phyloP scores from a whole-genome alignment of 2,113 vertebrate genomes.

The Raja brachyura region DNA sequence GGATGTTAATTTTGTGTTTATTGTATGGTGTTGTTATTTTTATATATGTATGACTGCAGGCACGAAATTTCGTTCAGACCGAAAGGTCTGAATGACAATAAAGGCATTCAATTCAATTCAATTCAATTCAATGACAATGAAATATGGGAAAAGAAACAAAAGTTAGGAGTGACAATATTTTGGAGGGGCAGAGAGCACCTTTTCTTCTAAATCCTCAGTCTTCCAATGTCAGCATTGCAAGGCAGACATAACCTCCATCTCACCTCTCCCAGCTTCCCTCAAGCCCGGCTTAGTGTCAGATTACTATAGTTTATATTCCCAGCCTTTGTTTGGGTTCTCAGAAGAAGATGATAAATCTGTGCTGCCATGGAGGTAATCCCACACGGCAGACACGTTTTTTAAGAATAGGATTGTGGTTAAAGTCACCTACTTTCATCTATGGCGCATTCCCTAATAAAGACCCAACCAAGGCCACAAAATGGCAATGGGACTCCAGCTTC shows the following conservation, averaged over 20 bases:
- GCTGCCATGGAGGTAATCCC: too few species aligned
- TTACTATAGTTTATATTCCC: not conserved
- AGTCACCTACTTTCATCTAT: not conserved
- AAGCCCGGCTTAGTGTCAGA: too few species aligned
- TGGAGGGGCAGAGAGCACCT: not conserved
- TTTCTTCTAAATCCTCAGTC: not conserved
- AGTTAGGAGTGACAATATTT: not conserved
- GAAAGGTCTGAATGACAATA: too few species aligned
- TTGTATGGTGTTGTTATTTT: too few species aligned
- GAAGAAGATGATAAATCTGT: not conserved
- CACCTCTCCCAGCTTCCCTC: not conserved
- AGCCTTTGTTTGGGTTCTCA: not conserved
- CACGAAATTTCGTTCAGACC: too few species aligned
- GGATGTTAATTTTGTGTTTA: too few species aligned
- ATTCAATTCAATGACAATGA: too few species aligned
- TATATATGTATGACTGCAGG: too few species aligned
- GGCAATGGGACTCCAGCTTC: not conserved
- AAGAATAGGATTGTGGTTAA: not conserved
- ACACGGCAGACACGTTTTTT: too few species aligned
- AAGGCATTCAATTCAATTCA: too few species aligned
- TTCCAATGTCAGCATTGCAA: not conserved
- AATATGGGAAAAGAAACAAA: not conserved
- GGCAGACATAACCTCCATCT: not conserved
- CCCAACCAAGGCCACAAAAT: not conserved
- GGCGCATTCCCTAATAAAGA: not conserved